phyloP scores from a whole-genome alignment of 2,888 invertebrate genomes.

The Sphecodes monilicornis region DNA sequence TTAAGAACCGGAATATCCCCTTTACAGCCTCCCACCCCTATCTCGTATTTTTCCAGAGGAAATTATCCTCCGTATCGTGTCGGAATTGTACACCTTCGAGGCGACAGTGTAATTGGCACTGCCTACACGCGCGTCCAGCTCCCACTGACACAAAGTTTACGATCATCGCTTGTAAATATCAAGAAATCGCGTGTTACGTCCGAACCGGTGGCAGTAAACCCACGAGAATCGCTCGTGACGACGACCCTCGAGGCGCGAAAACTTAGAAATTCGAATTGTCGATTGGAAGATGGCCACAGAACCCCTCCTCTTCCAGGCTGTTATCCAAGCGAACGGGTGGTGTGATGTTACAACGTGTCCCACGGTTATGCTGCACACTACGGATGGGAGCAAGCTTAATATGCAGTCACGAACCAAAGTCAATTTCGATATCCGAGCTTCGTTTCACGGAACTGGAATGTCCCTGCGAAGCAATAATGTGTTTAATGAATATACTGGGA shows the following conservation, averaged over 20 bases:
- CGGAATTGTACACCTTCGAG: background rate
- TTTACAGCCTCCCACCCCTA: background rate
- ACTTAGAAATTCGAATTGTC: conserved; percentile 15
- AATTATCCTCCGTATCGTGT: background rate
- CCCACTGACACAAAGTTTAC: background rate
- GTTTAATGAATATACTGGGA: conserved; percentile 1
- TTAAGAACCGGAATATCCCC: background rate
- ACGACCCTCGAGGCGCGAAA: conserved; percentile 25
- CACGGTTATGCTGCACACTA: conserved; percentile 38
- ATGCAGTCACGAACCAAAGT: background rate
- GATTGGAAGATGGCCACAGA: background rate
- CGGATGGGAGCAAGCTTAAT: background rate
- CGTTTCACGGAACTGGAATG: background rate
- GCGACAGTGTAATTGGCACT: conserved; percentile 6
- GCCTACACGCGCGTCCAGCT: background rate
- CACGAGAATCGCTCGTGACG: background rate
- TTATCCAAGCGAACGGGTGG: conserved; percentile 53
- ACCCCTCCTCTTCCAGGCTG: conserved; percentile 19
- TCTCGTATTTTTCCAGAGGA: background rate
- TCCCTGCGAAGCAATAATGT: background rate
- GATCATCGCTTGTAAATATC: background rate
- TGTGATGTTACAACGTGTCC: conserved; percentile 52
- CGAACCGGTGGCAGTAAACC: background rate
- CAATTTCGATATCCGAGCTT: background rate
- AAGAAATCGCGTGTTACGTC: background rate